These are phyloP conservation scores for Neria commutata DNA, from an alignment of 2,888 invertebrate species.

Conservation along the genomic window DNA sequence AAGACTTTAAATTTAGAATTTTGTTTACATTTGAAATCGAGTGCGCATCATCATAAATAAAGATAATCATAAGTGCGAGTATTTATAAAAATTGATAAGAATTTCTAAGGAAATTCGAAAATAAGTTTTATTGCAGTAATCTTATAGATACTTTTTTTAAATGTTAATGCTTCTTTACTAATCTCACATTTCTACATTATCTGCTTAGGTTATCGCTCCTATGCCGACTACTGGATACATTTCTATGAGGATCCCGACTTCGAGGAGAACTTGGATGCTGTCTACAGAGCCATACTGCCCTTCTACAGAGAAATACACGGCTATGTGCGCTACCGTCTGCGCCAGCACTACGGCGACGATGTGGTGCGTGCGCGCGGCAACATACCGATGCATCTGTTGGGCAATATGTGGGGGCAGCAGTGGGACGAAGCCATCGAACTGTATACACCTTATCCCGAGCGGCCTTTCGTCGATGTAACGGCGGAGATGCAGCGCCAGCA, in stretches of 20 bases:
- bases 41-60: no score
- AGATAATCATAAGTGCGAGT: no score
- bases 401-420: constrained; percentile 83
- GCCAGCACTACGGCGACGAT: constrained; percentile 73
- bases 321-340: constrained; percentile 75
- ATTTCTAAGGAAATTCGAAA: constrained; percentile 8
- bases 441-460: constrained; percentile 75
- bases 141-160: background rate
- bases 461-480: constrained; percentile 73
- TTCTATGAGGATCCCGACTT: constrained; percentile 76
- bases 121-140: background rate
- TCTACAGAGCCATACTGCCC: constrained; percentile 77
- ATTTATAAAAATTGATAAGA: constrained; percentile 13
- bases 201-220: constrained; percentile 72
- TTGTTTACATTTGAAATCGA: no score
- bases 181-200: no score
- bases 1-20: background rate
- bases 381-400: constrained; percentile 79
- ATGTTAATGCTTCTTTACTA: no score
- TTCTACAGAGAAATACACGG: constrained; percentile 83
- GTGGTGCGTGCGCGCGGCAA: constrained; percentile 71
- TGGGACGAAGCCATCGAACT: constrained; percentile 67
- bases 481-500: constrained; percentile 72
- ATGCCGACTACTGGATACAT: constrained; percentile 74
- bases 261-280: constrained; percentile 68